A percentile compares a stretch with the other conserved stretches of the same genome.
Conservation (phyloP, 2,888 invertebrate genomes). For the Xylota segnis region DNA sequence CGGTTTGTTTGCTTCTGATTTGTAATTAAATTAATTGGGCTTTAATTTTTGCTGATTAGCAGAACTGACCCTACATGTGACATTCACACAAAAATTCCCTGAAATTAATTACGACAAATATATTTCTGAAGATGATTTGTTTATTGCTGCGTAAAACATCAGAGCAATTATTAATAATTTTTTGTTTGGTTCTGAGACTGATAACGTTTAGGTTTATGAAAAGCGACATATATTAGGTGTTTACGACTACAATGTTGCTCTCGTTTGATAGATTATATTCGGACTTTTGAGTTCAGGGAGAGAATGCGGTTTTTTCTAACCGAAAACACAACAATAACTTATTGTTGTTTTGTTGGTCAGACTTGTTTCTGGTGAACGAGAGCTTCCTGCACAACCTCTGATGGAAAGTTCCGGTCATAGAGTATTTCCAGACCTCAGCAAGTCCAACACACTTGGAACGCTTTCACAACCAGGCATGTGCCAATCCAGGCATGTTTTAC, state of each 20-base stretch:
- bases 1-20: slow-evolving; percentile 77
- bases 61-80: slow-evolving; percentile 26
- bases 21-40: slow-evolving; percentile 84
- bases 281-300: slow-evolving; percentile 9
- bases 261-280: not conserved
- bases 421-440: too few relatives aligned
- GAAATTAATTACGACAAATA: slow-evolving; percentile 61
- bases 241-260: slow-evolving; percentile 8
- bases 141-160: slow-evolving; percentile 39
- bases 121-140: slow-evolving; percentile 50
- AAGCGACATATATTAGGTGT: not conserved
- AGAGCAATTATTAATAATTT: slow-evolving; percentile 20
- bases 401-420: too few relatives aligned
- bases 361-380: too few relatives aligned
- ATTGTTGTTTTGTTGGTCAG: too few relatives aligned
- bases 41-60: slow-evolving; percentile 81
- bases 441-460: too few relatives aligned
- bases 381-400: too few relatives aligned
- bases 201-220: slow-evolving; percentile 5
- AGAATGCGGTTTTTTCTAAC: not conserved
- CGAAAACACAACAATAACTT: not conserved
- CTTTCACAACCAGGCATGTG: too few relatives aligned
- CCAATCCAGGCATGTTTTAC: too few relatives aligned
- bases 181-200: not conserved
- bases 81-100: slow-evolving; percentile 39